phyloP scores from a whole-genome alignment of 2,888 invertebrate genomes.

The Drosophila barbarae region DNA sequence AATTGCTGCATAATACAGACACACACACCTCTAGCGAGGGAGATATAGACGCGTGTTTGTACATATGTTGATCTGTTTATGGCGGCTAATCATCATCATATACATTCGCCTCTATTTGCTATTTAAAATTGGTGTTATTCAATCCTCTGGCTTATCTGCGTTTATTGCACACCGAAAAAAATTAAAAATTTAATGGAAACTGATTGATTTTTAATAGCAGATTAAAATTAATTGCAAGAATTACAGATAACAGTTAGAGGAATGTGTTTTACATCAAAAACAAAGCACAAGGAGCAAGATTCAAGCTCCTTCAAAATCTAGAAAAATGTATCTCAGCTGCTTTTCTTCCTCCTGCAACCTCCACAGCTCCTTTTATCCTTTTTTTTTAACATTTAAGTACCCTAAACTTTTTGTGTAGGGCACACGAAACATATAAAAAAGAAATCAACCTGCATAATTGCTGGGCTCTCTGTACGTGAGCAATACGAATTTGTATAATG shows the following conservation, averaged over 20 bases:
- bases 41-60: slow-evolving; percentile 49
- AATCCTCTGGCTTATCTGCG: background rate
- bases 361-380: background rate
- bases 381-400: background rate
- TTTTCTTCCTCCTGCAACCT: background rate
- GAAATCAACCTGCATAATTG: slow-evolving; percentile 66
- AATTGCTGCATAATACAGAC: slow-evolving; percentile 53
- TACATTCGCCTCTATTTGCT: slow-evolving; percentile 46
- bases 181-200: background rate
- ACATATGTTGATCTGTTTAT: slow-evolving; percentile 67
- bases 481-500: slow-evolving; percentile 56
- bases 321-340: background rate
- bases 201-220: background rate
- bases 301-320: too few relatives aligned
- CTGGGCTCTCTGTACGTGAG: slow-evolving; percentile 55
- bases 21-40: slow-evolving; percentile 28
- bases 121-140: slow-evolving; percentile 46
- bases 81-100: slow-evolving; percentile 69
- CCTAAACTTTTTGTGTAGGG: background rate
- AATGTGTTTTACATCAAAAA: background rate
- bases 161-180: slow-evolving; percentile 20
- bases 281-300: too few relatives aligned
- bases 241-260: background rate
- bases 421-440: slow-evolving; percentile 45
- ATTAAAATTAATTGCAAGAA: background rate